A percentile compares a stretch with the other conserved stretches of the same genome.
Evolutionary conservation across 2,888 invertebrate genomes (phyloP).

Genomic region (Tetropium fuscum): DNA sequence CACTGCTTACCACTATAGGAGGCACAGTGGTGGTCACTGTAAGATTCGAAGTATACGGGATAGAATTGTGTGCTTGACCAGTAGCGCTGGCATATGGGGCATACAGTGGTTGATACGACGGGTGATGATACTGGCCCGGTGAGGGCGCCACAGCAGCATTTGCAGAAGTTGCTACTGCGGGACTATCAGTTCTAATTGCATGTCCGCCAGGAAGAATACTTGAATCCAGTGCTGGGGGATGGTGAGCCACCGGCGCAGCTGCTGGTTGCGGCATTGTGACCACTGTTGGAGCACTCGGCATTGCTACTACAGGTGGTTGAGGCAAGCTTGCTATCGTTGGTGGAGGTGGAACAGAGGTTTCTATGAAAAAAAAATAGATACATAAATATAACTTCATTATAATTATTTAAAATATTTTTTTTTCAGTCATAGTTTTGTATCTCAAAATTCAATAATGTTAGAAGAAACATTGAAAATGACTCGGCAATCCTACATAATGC

Average conservation of each 20-base stretch:
- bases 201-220: slow-evolving; percentile 55
- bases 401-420: too few species aligned
- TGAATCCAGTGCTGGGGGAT: slow-evolving; percentile 57
- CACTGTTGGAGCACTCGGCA: slow-evolving; percentile 54
- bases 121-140: slow-evolving; percentile 65
- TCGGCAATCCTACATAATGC: too few species aligned
- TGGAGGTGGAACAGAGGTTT: slow-evolving; percentile 39
- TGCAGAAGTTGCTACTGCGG: slow-evolving; percentile 68
- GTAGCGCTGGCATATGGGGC: slow-evolving; percentile 81
- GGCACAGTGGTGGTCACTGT: slow-evolving; percentile 27
- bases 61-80: slow-evolving; percentile 68
- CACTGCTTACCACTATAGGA: slow-evolving; percentile 27
- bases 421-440: too few species aligned
- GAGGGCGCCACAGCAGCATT: slow-evolving; percentile 67
- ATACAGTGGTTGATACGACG: slow-evolving; percentile 72
- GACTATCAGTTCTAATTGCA: slow-evolving; percentile 68
- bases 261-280: slow-evolving; percentile 71
- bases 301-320: slow-evolving; percentile 50
- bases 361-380: slow-evolving; percentile 35
- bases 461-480: too few species aligned
- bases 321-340: slow-evolving; percentile 44
- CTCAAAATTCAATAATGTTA: too few species aligned
- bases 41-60: slow-evolving; percentile 79
- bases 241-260: slow-evolving; percentile 65
- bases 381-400: too few species aligned